A percentile compares a stretch with the other conserved stretches of the same genome.
phyloP scores from a whole-genome alignment of 2,888 invertebrate genomes.

The Carcina quercana region DNA sequence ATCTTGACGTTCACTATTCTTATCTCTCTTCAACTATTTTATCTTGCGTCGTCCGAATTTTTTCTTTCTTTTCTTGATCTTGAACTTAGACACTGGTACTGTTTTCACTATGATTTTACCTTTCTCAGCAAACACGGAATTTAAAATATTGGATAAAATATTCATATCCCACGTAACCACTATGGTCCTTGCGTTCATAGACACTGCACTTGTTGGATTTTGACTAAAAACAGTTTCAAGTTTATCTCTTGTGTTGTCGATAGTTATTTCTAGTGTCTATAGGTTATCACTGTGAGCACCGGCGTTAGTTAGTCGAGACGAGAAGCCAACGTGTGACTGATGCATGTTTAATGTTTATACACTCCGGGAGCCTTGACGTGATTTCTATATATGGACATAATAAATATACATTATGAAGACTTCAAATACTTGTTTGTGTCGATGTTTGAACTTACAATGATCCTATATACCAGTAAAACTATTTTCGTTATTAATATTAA shows the following conservation, averaged over 20 bases:
- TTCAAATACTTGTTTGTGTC: too few relatives aligned
- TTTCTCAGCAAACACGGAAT: too few relatives aligned
- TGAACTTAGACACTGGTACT: slow-evolving; percentile 23
- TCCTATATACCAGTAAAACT: too few relatives aligned
- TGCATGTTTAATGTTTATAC: slow-evolving; percentile 13
- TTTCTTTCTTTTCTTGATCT: slow-evolving; percentile 41
- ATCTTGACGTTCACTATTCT: slow-evolving; percentile 20
- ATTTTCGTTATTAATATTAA: too few relatives aligned
- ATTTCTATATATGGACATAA: slow-evolving; percentile 37
- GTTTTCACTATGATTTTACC: too few relatives aligned
- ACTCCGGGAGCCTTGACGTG: slow-evolving; percentile 36
- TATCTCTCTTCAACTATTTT: slow-evolving; percentile 22
- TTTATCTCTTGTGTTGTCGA: not conserved
- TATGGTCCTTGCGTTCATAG: slow-evolving; percentile 14
- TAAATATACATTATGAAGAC: slow-evolving; percentile 21
- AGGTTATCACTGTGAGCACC: slow-evolving; percentile 42
- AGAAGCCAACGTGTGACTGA: slow-evolving; percentile 23
- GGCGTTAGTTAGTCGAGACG: slow-evolving; percentile 20
- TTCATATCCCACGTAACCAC: slow-evolving; percentile 39
- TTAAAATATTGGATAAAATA: too few relatives aligned
- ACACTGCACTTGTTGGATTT: slow-evolving; percentile 26
- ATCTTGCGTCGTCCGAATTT: slow-evolving; percentile 21
- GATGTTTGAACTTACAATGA: too few relatives aligned
- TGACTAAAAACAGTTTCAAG: slow-evolving; percentile 11
- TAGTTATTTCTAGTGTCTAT: too few relatives aligned